phyloP scores from a whole-genome alignment of 2,113 vertebrate species.

The Amblyopsis rosae region DNA sequence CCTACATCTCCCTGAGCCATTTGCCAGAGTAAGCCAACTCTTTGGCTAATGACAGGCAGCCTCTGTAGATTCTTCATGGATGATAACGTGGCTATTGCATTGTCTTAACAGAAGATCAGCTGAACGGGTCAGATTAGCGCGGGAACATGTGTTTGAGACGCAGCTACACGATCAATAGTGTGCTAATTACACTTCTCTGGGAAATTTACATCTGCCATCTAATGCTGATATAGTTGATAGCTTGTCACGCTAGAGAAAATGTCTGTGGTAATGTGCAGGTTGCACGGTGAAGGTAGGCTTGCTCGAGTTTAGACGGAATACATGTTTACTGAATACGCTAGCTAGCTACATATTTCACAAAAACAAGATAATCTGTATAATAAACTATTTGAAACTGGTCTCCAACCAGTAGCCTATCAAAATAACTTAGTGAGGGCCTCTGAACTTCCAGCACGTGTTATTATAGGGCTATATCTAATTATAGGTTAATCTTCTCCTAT shows the following conservation, averaged over 20 bases:
- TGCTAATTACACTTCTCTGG: conserved; percentile 41
- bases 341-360: too few relatives aligned
- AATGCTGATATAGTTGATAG: conserved; percentile 26
- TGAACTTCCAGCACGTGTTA: conserved; percentile 7
- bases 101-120: conserved; percentile 53
- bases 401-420: background rate
- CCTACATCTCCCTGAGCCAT: conserved; percentile 43
- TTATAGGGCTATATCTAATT: conserved; percentile 2
- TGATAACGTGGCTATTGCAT: conserved; percentile 51
- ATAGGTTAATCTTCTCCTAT: conserved; percentile 15
- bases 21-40: conserved; percentile 11
- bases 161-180: conserved; percentile 46
- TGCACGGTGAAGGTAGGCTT: background rate
- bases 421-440: background rate
- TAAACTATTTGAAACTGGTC: background rate
- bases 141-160: conserved; percentile 33
- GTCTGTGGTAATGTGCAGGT: background rate
- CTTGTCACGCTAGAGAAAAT: conserved; percentile 7
- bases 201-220: conserved; percentile 26
- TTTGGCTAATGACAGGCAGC: conserved; percentile 59
- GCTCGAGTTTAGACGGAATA: background rate
- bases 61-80: conserved; percentile 49
- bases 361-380: too few relatives aligned
- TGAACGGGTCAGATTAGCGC: conserved; percentile 39
- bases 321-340: too few relatives aligned